Conservation (phyloP, 2,888 invertebrate genomes). For the Troglohyphantes excavatus region DNA sequence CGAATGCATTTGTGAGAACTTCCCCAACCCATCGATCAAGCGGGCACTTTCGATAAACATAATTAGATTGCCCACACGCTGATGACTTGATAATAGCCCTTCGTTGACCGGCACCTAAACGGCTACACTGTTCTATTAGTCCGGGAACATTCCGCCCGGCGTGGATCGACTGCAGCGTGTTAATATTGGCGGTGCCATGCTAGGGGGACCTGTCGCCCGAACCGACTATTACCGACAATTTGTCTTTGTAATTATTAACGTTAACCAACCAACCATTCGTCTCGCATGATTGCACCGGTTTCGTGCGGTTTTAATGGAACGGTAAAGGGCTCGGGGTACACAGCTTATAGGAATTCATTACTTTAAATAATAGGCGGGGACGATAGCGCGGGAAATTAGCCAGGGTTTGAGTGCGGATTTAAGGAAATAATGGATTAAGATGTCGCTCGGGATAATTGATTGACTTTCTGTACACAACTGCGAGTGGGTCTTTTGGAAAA, state of each 20-base stretch:
- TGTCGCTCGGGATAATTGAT: conserved; percentile 48
- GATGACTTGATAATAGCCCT: conserved; percentile 63
- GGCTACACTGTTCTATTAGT: conserved; percentile 41
- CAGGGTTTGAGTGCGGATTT: conserved; percentile 39
- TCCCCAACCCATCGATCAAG: conserved; percentile 38
- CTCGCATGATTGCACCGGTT: conserved; percentile 65
- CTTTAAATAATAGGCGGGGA: conserved; percentile 60
- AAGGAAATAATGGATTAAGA: conserved; percentile 58
- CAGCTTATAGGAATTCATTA: conserved; percentile 63
- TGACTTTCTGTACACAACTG: conserved; percentile 3
- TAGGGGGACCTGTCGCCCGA: conserved; percentile 36
- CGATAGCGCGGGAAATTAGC: conserved; percentile 19
- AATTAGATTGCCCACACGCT: conserved; percentile 49
- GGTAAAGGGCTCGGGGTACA: conserved; percentile 42
- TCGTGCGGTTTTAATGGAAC: conserved; percentile 59
- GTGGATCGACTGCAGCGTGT: conserved; percentile 30
- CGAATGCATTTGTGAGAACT: neutral
- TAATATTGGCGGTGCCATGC: conserved; percentile 66
- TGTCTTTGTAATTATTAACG: conserved; percentile 75
- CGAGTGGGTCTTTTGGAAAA: conserved; percentile 30
- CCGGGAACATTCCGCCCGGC: conserved; percentile 16
- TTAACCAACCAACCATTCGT: conserved; percentile 53
- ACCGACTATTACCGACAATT: conserved; percentile 68
- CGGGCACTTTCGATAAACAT: conserved; percentile 43
- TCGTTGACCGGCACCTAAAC: conserved; percentile 10